Conservation (phyloP, 2,113 vertebrate species). For the Mugil cephalus region DNA sequence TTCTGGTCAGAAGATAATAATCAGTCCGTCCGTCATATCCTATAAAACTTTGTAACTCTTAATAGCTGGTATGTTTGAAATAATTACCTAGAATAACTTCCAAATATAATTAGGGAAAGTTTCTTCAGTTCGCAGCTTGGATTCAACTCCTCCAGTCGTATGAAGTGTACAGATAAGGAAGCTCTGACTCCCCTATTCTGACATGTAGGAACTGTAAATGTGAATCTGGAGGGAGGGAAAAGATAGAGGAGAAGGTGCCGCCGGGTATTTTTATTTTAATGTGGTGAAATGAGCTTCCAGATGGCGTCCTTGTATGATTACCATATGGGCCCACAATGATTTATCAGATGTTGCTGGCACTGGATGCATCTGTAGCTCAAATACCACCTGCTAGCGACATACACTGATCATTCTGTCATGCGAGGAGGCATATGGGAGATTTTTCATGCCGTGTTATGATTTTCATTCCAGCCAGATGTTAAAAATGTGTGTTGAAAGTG, state of each 20-base stretch:
- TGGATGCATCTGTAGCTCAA: constrained; percentile 29
- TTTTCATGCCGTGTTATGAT: background rate
- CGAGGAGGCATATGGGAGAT: background rate
- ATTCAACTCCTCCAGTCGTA: constrained; percentile 1
- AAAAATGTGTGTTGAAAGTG: background rate
- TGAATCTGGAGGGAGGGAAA: constrained; percentile 14
- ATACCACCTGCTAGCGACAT: constrained; percentile 35
- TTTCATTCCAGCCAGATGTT: background rate
- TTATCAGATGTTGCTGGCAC: constrained; percentile 48
- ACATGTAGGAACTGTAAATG: constrained; percentile 40
- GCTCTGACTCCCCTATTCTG: constrained; percentile 1
- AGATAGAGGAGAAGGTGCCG: constrained; percentile 26
- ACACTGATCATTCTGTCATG: constrained; percentile 18
- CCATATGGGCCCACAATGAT: constrained; percentile 66
- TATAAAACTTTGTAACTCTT: background rate
- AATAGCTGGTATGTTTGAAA: background rate
- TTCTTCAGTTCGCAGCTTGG: constrained; percentile 25
- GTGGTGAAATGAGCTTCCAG: constrained; percentile 59
- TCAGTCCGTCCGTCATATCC: background rate
- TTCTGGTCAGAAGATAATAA: background rate
- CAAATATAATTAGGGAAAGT: background rate
- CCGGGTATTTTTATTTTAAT: constrained; percentile 59
- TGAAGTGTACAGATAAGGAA: constrained; percentile 23
- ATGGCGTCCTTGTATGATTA: constrained; percentile 58
- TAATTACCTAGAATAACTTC: constrained; percentile 8